These are phyloP conservation scores for Sycophaga agraensis DNA, from an alignment of 1,140 invertebrate genomes.

Conservation along the genomic window DNA sequence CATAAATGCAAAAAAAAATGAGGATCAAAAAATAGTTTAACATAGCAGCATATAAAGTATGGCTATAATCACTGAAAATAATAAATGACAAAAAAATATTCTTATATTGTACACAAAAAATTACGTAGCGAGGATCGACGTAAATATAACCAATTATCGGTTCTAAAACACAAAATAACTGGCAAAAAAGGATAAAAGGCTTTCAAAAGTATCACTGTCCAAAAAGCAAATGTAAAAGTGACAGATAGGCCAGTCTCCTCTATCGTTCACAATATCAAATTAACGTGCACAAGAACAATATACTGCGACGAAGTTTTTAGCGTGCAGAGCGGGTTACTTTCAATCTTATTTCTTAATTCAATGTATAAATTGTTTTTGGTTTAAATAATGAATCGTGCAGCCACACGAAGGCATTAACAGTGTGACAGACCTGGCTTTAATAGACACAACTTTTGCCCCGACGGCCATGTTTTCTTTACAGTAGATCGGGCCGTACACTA, in stretches of 20 bases:
- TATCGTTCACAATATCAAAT: slow-evolving; percentile 58
- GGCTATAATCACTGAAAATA: too few species aligned
- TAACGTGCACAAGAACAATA: slow-evolving; percentile 59
- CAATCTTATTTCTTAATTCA: slow-evolving; percentile 5
- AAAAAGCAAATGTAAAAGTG: slow-evolving; percentile 28
- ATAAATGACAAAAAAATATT: too few species aligned
- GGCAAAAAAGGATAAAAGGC: too few species aligned
- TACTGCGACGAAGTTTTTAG: slow-evolving; percentile 33
- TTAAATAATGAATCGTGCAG: slow-evolving; percentile 50
- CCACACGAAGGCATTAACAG: slow-evolving; percentile 56
- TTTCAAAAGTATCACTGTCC: too few species aligned
- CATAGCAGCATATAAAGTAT: too few species aligned
- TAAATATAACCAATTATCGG: too few species aligned
- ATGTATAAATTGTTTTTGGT: slow-evolving; percentile 8
- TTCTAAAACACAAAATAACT: too few species aligned
- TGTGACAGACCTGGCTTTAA: slow-evolving; percentile 94
- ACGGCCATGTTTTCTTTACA: slow-evolving; percentile 96
- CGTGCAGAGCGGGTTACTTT: slow-evolving; percentile 52
- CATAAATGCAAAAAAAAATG: too few species aligned
- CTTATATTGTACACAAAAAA: too few species aligned
- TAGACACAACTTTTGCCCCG: slow-evolving; percentile 92
- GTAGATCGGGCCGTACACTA: slow-evolving; percentile 93
- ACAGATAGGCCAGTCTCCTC: slow-evolving; percentile 20
- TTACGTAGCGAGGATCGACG: too few species aligned
- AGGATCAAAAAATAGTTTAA: too few species aligned